Conservation (phyloP, 2,113 vertebrate genomes). For the Tympanuchus pallidicinctus region DNA sequence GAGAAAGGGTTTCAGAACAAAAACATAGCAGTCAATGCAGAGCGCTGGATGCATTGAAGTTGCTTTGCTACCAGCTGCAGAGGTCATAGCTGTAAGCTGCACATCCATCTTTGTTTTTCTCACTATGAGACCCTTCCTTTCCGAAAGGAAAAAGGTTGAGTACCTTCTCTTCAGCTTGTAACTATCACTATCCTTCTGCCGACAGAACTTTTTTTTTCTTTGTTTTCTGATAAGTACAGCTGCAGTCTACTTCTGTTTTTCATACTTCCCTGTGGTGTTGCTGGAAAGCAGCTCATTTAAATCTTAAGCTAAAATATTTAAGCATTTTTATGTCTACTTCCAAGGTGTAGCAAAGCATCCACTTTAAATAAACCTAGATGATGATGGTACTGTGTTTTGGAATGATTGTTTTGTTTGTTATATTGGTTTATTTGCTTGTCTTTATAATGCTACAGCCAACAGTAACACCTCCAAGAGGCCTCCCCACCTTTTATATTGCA, state of each 20-base stretch:
- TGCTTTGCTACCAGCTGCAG: rapidly evolving
- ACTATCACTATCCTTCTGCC: not conserved
- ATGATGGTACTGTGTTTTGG: not conserved
- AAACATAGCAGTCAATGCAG: not conserved
- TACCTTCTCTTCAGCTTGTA: not conserved
- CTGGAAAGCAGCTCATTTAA: not conserved
- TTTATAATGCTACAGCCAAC: not conserved
- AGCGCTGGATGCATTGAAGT: not conserved
- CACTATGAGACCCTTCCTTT: not conserved
- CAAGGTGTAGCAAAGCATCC: not conserved
- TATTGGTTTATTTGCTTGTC: not conserved
- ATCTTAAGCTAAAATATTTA: not conserved
- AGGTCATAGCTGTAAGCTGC: not conserved
- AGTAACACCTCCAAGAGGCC: not conserved
- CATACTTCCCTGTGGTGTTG: not conserved
- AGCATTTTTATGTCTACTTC: not conserved
- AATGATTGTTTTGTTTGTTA: not conserved
- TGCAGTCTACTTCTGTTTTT: not conserved
- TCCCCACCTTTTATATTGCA: not conserved
- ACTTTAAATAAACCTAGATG: constrained; percentile 11
- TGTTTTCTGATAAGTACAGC: not conserved
- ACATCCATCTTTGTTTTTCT: not conserved
- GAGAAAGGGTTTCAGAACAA: not conserved
- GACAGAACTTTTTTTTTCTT: not conserved
- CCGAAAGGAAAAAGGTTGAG: not conserved